Evolutionary conservation across 2,797 vertebrate species (phyloP), one percentile per base, ranked within the genome.

Genomic region (Tympanoctomys barrerae): DNA sequence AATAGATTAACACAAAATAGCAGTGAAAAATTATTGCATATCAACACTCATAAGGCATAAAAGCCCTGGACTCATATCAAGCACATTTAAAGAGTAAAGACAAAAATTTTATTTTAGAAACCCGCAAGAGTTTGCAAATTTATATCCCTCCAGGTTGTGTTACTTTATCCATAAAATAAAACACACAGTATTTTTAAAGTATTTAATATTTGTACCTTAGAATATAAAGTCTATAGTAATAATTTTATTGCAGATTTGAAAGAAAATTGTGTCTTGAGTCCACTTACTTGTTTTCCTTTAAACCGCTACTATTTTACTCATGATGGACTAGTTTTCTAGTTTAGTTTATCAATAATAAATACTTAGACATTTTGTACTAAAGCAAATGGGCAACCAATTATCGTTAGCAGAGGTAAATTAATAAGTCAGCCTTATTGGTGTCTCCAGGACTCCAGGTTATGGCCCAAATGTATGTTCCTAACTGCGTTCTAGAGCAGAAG

Each of bases 71-170:
- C n/a, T 84, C 71, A 49, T 9, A 18, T 3, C 9, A 84, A 26
- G 4, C 2, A 16, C 28, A 73, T 59, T 66, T 91, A 14, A 92
- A 81, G 28, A 2, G 77, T 66, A 2, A 87, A 6, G 61, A 39
- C 28, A 92, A 19, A 4, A 68, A 87, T 36, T 61, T 81, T 11
- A 78, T n/a, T 46, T 79, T 84, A 39, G 31, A 96, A 94, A 89
- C 5, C 7, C 26, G 59, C 7, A 39, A 66, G 39, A 36, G 4
- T 68, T 89, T 68, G 49, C 6, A 24, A n/a, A 42, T 68, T 73
- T 89, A 28, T 57, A 42, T 68, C 75, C 42, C 68, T 10, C 31
- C 39, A 61, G 42, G 59, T 10, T 61, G 57, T 2, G 2, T 36
- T 46, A 8, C 49, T 54, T 61, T 61, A 36, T 89, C 61, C 8